Evolutionary conservation across 2,113 vertebrate species (phyloP), one percentile per base, ranked within the genome.

Genomic region (Leucopsar rothschildi): DNA sequence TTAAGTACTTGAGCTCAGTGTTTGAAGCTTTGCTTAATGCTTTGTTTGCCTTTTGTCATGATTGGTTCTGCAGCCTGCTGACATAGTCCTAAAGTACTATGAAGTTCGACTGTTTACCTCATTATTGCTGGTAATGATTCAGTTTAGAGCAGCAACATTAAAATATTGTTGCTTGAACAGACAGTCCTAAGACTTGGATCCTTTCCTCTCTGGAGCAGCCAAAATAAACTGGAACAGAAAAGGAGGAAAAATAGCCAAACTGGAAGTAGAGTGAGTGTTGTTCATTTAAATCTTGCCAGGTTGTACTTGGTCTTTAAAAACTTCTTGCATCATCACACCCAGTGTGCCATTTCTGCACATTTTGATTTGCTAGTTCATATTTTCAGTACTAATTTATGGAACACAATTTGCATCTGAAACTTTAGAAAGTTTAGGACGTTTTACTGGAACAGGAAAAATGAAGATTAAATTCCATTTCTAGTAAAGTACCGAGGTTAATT

Each of bases 61-160:
- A n/a, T 31, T 50, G 31, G 42, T 90, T 92, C 42, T 77, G 4
- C 53, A 21, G 29, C 59, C 70, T 31, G 40, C 61, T 64, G 50
- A 37, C 28, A 42, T 33, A 69, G 33, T 50, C 50, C 29, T 50
- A 20, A 31, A 40, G 59, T 35, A 40, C 22, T 27, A 0, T 1
- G 0, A 37, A 60, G 39, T 53, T 15, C 0, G 0, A 31, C 31
- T 64, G 7, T 4, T 68, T 42, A 69, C 28, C 17, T 90, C 7
- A 0, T 64, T 57, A 52, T 35, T 82, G 50, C 66, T 82, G 24
- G 14, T 55, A 39, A 33, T 35, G 8, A 6, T 68, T 85, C 57
- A 24, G 19, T 42, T 77, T 65, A 52, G 63, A 50, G 66, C 6
- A 53, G 57, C 33, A 61, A 20, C 6, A 2, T 47, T 35, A 79